Conservation (phyloP, 2,113 vertebrate species). For the Crotalus horridus region DNA sequence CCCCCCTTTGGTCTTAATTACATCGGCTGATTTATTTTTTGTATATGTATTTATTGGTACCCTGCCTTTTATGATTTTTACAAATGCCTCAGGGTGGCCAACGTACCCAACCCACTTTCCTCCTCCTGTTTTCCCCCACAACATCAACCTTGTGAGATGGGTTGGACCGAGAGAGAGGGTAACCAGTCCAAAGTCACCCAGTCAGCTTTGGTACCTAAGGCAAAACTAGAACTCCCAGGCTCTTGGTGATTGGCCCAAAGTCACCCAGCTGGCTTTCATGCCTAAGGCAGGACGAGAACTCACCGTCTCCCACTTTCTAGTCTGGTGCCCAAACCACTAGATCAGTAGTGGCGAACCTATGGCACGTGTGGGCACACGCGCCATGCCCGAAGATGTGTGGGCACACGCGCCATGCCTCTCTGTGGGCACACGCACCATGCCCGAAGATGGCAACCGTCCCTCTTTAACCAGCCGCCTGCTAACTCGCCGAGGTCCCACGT, state of each 20-base stretch:
- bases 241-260: neutral
- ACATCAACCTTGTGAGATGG: neutral
- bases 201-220: neutral
- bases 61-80: neutral
- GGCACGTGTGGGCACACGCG: too few relatives aligned
- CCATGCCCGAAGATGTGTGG: too few relatives aligned
- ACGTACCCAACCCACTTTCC: neutral
- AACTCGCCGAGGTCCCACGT: too few relatives aligned
- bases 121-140: too few relatives aligned
- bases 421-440: too few relatives aligned
- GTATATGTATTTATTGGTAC: neutral
- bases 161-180: neutral
- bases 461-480: too few relatives aligned
- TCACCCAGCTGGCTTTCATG: neutral
- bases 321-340: neutral
- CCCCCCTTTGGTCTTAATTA: neutral
- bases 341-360: too few relatives aligned
- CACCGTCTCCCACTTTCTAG: neutral
- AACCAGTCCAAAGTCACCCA: neutral
- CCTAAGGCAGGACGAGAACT: neutral
- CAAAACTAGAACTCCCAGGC: neutral
- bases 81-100: neutral
- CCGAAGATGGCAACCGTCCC: too few relatives aligned
- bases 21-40: neutral
- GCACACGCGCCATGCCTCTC: too few relatives aligned